Percentiles rank a stretch among this genome's conserved stretches.
These are phyloP conservation scores for Saguinus imperator DNA, from an alignment of 2,113 vertebrate genomes.

Conservation along the genomic window DNA sequence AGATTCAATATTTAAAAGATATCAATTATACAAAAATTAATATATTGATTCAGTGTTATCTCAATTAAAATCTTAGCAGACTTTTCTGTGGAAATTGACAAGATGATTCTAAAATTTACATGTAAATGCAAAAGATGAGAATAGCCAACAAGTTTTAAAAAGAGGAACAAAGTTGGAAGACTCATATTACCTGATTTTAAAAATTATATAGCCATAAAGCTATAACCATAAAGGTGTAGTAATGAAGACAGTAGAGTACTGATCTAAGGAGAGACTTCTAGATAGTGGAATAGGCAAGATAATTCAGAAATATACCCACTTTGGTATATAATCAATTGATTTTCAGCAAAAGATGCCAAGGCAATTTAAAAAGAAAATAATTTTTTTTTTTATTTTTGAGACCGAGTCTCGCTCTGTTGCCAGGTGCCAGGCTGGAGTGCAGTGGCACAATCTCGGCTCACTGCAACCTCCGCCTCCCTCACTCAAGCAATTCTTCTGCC, in stretches of 20 bases:
- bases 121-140: not conserved
- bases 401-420: too few relatives aligned
- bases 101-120: not conserved
- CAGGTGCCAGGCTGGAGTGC: too few relatives aligned
- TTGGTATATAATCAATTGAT: not conserved
- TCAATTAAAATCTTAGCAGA: not conserved
- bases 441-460: too few relatives aligned
- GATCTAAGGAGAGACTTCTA: not conserved
- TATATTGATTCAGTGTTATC: not conserved
- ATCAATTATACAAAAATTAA: not conserved
- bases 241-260: not conserved
- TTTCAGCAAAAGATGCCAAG: conserved; percentile 16
- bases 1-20: not conserved
- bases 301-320: not conserved
- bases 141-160: not conserved
- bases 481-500: too few relatives aligned
- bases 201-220: not conserved
- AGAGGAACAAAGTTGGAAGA: not conserved
- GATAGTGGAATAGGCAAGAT: not conserved
- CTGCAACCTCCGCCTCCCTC: too few relatives aligned
- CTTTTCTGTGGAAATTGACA: not conserved
- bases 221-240: not conserved
- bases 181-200: not conserved
- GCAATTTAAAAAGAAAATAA: not conserved
- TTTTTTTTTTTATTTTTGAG: too few relatives aligned